Evolutionary conservation across 1,140 invertebrate species (phyloP), one percentile per base, ranked within the genome.

Genomic region (Diachasmimorpha longicaudata): DNA sequence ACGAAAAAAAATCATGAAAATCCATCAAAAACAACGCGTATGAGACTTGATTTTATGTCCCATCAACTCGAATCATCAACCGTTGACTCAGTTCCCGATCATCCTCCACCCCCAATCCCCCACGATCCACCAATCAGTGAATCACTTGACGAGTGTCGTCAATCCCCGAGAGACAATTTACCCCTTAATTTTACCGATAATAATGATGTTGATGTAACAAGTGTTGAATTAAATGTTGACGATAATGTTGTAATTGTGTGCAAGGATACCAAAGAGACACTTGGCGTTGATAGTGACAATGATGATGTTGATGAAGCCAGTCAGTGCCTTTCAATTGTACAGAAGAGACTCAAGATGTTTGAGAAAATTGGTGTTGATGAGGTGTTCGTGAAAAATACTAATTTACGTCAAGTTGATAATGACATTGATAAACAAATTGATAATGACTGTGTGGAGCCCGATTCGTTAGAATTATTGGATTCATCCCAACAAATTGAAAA

Each of bases 201-300:
- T 76, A 9, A 66, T 4, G 13, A 31, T 5, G 58, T 66, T 31
- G 23, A 66, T 31, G 10, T 81, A 82, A 77, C 79, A 78, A 67
- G 37, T 78, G 79, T 81, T 74, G 77, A 79, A 46, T 69, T 78
- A 78, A 72, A 67, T 79, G 52, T 78, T 81, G 80, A 74, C 37
- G 72, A 37, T 71, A 78, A 72, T 70, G 75, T 81, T 66, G 31
- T 31, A 63, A 42, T 55, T 63, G 21, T 37, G 36, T 77, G 75
- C 73, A 73, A 72, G 86, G 75, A 85, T 86, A 85, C 84, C 83
- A 85, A 87, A 84, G 84, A 86, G 72, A 76, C 74, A 68, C 67
- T 77, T 71, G 76, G 74, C 66, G 70, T 72, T 44, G 67, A 67
- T 48, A 39, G 70, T 72, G 52, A n/a, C 58, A 55, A n/a, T 69